Evolutionary conservation across 2,888 invertebrate species (phyloP).

Genomic region (Macrophya annulata): DNA sequence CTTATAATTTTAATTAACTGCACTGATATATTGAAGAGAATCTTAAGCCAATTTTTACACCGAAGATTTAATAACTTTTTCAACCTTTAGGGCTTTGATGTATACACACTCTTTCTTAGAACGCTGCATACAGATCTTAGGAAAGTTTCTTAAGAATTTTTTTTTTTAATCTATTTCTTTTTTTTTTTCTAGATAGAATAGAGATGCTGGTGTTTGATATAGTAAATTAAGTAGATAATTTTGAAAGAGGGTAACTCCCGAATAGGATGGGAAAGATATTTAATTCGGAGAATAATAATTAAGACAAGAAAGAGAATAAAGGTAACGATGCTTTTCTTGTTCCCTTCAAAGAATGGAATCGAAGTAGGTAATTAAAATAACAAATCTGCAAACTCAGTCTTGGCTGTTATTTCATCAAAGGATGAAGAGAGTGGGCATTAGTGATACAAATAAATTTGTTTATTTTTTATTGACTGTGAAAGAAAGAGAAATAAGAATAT

Average conservation of each 20-base stretch:
- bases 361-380: constrained; percentile 55
- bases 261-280: background rate
- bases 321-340: constrained; percentile 43
- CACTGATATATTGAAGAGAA: background rate
- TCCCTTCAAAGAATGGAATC: constrained; percentile 42
- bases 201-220: background rate
- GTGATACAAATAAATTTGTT: constrained; percentile 77
- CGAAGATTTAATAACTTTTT: background rate
- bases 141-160: background rate
- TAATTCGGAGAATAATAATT: constrained; percentile 5
- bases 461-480: constrained; percentile 72
- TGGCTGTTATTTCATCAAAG: constrained; percentile 39
- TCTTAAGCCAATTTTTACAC: background rate
- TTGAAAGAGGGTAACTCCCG: background rate
- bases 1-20: background rate
- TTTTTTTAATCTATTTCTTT: background rate
- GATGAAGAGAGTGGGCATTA: constrained; percentile 68
- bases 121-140: background rate
- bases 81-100: background rate
- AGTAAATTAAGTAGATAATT: constrained; percentile 23
- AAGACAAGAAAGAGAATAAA: constrained; percentile 12
- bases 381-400: constrained; percentile 31
- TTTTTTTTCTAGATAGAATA: background rate
- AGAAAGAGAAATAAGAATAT: constrained; percentile 22
- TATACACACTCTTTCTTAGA: background rate